These are phyloP conservation scores for Pollachius pollachius DNA, from an alignment of 2,113 vertebrate genomes.

Conservation along the genomic window DNA sequence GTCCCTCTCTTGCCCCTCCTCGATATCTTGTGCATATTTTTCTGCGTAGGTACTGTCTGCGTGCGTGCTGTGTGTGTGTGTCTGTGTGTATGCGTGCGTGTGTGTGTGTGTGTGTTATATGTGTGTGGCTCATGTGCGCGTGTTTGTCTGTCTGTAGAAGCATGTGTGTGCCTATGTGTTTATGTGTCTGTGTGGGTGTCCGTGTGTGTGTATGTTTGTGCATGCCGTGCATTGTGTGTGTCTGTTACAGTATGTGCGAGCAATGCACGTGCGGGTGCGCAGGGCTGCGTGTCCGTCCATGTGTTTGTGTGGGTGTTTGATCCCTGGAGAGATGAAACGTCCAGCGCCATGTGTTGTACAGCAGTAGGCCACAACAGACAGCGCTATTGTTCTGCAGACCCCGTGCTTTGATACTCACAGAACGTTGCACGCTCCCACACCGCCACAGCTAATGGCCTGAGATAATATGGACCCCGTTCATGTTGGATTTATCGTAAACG, in stretches of 20 bases:
- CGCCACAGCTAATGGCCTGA: conserved; percentile 2
- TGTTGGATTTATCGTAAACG: not conserved
- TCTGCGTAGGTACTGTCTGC: conserved; percentile 3
- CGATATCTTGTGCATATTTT: conserved; percentile 3
- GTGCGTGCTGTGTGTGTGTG: conserved; percentile 7
- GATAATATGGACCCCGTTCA: not conserved
- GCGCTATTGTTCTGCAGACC: conserved; percentile 22
- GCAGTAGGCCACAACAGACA: conserved; percentile 59
- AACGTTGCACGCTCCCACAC: conserved; percentile 8
- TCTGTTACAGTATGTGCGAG: conserved; percentile 30
- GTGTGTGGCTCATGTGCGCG: conserved; percentile 2
- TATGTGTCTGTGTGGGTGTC: conserved; percentile 28
- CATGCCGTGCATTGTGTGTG: conserved; percentile 18
- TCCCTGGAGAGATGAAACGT: conserved; percentile 62
- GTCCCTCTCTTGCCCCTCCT: not conserved
- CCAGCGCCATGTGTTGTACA: conserved; percentile 59
- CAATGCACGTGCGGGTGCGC: conserved; percentile 46
- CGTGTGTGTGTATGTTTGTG: conserved; percentile 38
- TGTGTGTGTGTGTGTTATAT: too few relatives aligned
- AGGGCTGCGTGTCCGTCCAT: not conserved
- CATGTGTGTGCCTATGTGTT: conserved; percentile 31
- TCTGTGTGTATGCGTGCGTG: conserved; percentile 11
- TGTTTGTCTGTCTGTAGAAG: not conserved
- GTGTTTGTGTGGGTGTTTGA: conserved; percentile 49
- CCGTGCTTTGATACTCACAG: conserved; percentile 9